Conservation (phyloP, 1,140 invertebrate genomes). For the Drosophila littoralis region DNA sequence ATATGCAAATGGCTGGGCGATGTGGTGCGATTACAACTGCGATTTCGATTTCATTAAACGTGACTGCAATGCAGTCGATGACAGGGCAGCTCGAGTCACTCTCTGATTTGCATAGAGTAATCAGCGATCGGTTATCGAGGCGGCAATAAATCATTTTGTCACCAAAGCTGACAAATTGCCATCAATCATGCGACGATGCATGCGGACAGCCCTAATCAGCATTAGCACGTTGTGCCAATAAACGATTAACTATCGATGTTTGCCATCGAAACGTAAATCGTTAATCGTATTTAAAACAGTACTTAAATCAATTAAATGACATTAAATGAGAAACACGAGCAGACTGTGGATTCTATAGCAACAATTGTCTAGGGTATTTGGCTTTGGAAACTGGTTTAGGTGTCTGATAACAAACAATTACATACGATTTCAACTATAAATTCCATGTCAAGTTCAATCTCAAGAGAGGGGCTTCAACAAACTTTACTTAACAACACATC, state of each 20-base stretch:
- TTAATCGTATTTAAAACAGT: constrained; percentile 19
- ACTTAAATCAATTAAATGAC: constrained; percentile 17
- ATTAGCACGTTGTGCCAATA: neutral
- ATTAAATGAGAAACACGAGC: constrained; percentile 15
- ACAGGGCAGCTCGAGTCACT: constrained; percentile 26
- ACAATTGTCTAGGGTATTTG: neutral
- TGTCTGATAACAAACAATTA: constrained; percentile 1
- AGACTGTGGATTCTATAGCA: neutral
- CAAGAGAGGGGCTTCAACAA: too few relatives aligned
- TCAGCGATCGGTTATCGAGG: constrained; percentile 58
- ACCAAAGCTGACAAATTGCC: constrained; percentile 66
- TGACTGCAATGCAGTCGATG: constrained; percentile 48
- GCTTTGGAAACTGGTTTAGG: neutral
- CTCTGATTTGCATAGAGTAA: constrained; percentile 67
- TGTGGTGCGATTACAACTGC: constrained; percentile 59
- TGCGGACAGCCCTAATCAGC: constrained; percentile 54
- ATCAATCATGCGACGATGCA: constrained; percentile 68
- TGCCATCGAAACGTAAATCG: constrained; percentile 23
- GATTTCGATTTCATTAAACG: constrained; percentile 76
- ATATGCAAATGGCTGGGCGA: constrained; percentile 60
- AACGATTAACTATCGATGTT: constrained; percentile 42
- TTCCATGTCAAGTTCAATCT: neutral
- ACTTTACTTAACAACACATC: too few relatives aligned
- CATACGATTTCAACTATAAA: too few relatives aligned
- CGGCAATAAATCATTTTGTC: constrained; percentile 79